phyloP scores from a whole-genome alignment of 2,888 invertebrate genomes.

The Erpobdella octoculata region DNA sequence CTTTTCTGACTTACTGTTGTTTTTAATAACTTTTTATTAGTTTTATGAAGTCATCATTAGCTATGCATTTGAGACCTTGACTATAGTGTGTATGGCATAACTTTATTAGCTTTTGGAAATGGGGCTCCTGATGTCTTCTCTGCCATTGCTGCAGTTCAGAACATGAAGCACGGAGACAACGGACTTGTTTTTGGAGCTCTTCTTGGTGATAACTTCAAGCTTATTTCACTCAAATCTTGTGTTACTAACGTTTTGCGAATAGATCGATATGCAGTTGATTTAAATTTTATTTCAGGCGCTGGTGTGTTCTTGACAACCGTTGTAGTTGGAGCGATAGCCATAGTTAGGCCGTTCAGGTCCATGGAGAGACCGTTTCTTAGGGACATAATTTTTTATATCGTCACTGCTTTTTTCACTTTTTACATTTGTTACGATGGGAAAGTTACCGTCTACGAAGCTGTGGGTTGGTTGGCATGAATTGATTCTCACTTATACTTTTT shows the following conservation, averaged over 20 bases:
- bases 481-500: background rate
- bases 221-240: no score
- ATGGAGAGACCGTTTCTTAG: slow-evolving; percentile 56
- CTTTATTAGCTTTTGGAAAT: slow-evolving; percentile 66
- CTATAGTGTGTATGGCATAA: slow-evolving; percentile 58
- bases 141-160: slow-evolving; percentile 56
- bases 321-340: slow-evolving; percentile 58
- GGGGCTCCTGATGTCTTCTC: slow-evolving; percentile 66
- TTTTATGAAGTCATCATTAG: background rate
- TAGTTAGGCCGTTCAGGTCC: slow-evolving; percentile 57
- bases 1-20: slow-evolving; percentile 36
- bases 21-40: slow-evolving; percentile 1
- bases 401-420: slow-evolving; percentile 55
- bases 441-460: slow-evolving; percentile 55
- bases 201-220: slow-evolving; percentile 34
- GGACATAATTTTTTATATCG: slow-evolving; percentile 56
- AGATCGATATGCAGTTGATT: background rate
- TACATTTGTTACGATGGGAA: slow-evolving; percentile 53
- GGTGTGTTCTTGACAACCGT: slow-evolving; percentile 61
- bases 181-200: slow-evolving; percentile 51
- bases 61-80: no score
- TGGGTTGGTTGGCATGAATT: slow-evolving; percentile 40
- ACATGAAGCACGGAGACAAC: slow-evolving; percentile 50
- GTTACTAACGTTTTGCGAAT: background rate
- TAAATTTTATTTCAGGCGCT: slow-evolving; percentile 53